Evolutionary conservation across 2,888 invertebrate species (phyloP).

Genomic region (Dryobota labecula): DNA sequence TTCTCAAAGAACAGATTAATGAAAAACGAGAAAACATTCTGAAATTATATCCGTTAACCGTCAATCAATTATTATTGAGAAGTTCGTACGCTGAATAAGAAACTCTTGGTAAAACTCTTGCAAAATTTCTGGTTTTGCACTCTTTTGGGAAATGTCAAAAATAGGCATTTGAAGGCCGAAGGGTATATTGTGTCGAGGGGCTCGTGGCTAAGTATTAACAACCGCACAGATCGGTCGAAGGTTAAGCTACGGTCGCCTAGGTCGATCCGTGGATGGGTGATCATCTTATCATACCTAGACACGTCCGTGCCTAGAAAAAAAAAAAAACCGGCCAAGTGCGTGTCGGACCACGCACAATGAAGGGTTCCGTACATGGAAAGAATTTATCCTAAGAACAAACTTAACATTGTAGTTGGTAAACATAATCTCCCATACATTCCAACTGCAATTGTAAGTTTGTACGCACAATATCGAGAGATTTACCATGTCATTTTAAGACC

Average conservation of each 20-base stretch:
- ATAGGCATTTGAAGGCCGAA: no score
- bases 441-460: no score
- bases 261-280: not conserved
- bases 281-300: not conserved
- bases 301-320: not conserved
- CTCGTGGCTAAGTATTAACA: not conserved
- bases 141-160: not conserved
- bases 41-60: slow-evolving; percentile 13
- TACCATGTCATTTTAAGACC: no score
- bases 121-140: not conserved
- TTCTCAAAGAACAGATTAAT: not conserved
- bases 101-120: not conserved
- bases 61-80: slow-evolving; percentile 31
- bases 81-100: slow-evolving; percentile 6
- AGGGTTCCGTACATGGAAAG: no score
- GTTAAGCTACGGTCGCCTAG: not conserved
- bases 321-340: no score
- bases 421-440: no score
- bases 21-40: slow-evolving; percentile 6
- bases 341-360: no score
- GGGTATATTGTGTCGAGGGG: no score
- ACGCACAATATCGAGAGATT: no score
- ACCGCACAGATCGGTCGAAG: not conserved
- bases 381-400: no score
- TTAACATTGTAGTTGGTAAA: no score